Evolutionary conservation across 2,888 invertebrate species (phyloP).

Genomic region (Chrysomela aeneicollis): DNA sequence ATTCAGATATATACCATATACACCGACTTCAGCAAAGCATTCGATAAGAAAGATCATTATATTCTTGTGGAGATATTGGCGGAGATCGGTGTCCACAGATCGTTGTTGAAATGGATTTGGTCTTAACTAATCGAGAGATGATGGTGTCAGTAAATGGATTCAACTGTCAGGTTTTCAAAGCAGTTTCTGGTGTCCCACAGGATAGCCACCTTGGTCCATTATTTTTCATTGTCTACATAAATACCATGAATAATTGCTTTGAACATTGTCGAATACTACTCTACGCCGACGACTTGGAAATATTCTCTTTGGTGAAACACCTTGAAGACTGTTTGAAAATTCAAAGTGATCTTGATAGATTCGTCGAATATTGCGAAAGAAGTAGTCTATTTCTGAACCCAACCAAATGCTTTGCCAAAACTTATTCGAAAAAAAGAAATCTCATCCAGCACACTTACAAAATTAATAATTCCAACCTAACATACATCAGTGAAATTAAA

Average conservation of each 20-base stretch:
- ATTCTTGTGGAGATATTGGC: not conserved
- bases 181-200: not conserved
- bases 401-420: not conserved
- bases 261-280: too few relatives aligned
- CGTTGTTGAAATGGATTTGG: not conserved
- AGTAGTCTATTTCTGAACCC: not conserved
- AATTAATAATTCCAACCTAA: not conserved
- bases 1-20: not conserved
- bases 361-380: too few relatives aligned
- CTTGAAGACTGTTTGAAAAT: too few relatives aligned
- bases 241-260: too few relatives aligned
- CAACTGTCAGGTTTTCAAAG: not conserved
- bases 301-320: too few relatives aligned
- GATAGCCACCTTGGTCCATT: too few relatives aligned
- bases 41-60: conserved; percentile 1
- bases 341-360: too few relatives aligned
- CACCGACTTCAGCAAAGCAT: conserved; percentile 7
- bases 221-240: too few relatives aligned
- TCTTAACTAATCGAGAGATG: not conserved
- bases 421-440: not conserved
- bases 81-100: not conserved
- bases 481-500: too few relatives aligned
- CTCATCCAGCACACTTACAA: not conserved
- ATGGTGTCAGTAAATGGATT: not conserved
- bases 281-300: too few relatives aligned